A percentile compares a stretch with the other conserved stretches of the same genome.
These are phyloP conservation scores for Drosophila pruinosa DNA, from an alignment of 1,140 invertebrate genomes.

Conservation along the genomic window DNA sequence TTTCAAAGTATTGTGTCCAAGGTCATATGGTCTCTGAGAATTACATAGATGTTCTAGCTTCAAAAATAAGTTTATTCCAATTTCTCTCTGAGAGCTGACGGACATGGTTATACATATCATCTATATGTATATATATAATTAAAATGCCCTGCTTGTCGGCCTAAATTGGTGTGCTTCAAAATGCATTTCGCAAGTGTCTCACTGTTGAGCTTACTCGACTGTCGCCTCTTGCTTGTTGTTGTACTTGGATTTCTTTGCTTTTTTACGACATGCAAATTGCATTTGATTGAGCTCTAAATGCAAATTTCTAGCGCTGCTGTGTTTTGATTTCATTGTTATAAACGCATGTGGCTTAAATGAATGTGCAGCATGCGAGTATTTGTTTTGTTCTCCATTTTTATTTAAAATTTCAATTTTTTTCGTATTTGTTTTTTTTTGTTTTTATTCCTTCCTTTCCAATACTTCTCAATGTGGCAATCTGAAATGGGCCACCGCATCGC, in stretches of 20 bases:
- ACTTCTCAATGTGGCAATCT: constrained; percentile 17
- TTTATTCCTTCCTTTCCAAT: constrained; percentile 17
- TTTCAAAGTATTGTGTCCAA: too few relatives aligned
- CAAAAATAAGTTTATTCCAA: too few relatives aligned
- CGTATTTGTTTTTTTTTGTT: not conserved
- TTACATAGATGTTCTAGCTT: too few relatives aligned
- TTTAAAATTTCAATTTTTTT: not conserved
- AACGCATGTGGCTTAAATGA: constrained; percentile 58
- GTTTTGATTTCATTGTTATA: constrained; percentile 75
- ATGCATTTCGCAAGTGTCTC: constrained; percentile 43
- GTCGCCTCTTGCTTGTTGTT: not conserved
- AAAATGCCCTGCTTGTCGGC: too few relatives aligned
- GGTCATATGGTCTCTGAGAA: too few relatives aligned
- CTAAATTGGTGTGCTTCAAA: too few relatives aligned
- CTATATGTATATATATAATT: too few relatives aligned
- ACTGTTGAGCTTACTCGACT: too few relatives aligned
- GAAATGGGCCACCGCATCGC: constrained; percentile 12
- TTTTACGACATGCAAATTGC: constrained; percentile 62
- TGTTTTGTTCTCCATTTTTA: constrained; percentile 5
- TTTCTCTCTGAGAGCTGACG: too few relatives aligned
- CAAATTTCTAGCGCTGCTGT: constrained; percentile 59
- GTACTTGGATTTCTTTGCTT: constrained; percentile 16
- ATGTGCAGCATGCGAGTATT: constrained; percentile 33
- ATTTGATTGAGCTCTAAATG: constrained; percentile 76
- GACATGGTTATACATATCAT: too few relatives aligned